Conservation (phyloP, 2,797 vertebrate genomes). For the Apogon hyalosoma region DNA sequence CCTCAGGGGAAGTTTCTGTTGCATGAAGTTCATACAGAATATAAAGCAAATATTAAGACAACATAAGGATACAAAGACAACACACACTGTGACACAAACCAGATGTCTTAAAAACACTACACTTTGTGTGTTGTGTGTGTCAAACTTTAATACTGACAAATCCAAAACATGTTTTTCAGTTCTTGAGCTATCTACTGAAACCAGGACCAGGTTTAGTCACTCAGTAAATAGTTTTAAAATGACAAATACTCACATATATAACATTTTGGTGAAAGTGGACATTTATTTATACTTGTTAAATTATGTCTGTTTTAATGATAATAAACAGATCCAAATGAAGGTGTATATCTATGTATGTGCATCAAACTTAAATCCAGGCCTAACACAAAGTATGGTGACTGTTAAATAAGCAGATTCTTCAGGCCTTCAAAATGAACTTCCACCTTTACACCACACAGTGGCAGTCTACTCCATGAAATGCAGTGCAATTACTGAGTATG, state of each 20-base stretch:
- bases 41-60: constrained; percentile 67
- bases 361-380: too few species aligned
- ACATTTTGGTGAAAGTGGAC: too few species aligned
- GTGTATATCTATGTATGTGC: too few species aligned
- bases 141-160: background rate
- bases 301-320: too few species aligned
- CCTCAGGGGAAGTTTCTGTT: constrained; percentile 48
- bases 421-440: background rate
- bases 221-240: too few species aligned
- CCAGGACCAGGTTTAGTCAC: too few species aligned
- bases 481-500: background rate
- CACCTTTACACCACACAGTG: constrained; percentile 31
- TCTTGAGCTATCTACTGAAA: too few species aligned
- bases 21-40: constrained; percentile 39
- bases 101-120: constrained; percentile 18
- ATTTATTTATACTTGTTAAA: too few species aligned
- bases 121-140: constrained; percentile 1
- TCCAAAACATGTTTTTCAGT: background rate
- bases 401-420: background rate
- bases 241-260: too few species aligned
- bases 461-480: constrained; percentile 19
- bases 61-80: constrained; percentile 35
- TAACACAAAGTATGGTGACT: background rate
- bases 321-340: too few species aligned
- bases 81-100: constrained; percentile 41